A percentile compares a stretch with the other conserved stretches of the same genome.
These are phyloP conservation scores for Oopsacas minuta DNA, from an alignment of 37 sponge, comb jelly and placozoan species.

Conservation along the genomic window DNA sequence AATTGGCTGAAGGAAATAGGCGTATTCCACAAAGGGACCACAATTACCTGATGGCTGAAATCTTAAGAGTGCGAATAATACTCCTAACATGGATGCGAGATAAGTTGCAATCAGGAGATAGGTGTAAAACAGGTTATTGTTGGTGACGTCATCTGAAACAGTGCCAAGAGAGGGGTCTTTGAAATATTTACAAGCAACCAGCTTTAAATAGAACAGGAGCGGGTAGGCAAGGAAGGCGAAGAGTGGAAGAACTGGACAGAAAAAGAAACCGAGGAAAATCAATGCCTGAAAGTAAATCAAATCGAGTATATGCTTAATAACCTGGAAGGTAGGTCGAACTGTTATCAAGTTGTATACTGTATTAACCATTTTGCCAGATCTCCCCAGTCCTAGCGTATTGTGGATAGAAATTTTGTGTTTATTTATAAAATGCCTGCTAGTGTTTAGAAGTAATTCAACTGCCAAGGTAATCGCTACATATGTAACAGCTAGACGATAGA, in stretches of 20 bases:
- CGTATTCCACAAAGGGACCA: not conserved
- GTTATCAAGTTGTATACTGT: not conserved
- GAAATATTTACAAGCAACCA: not conserved
- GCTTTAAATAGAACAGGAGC: not conserved
- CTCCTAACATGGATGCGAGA: not conserved
- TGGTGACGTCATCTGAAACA: not conserved
- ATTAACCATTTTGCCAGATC: not conserved
- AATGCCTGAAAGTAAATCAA: not conserved
- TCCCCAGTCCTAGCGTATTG: not conserved
- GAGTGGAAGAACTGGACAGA: not conserved
- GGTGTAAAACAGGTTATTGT: not conserved
- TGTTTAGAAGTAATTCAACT: not conserved
- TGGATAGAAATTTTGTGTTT: not conserved
- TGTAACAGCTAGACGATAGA: not conserved
- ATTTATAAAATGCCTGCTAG: not conserved
- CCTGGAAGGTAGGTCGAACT: not conserved
- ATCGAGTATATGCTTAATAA: not conserved
- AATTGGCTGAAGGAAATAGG: not conserved
- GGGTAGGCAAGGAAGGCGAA: not conserved
- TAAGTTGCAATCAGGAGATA: not conserved
- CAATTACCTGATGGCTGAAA: not conserved
- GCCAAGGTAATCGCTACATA: not conserved
- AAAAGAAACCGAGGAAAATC: not conserved
- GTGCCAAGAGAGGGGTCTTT: not conserved
- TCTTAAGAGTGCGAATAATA: not conserved